Percentiles rank a stretch among this genome's conserved stretches.
phyloP scores from a whole-genome alignment of 92 coral and sea anemone species.

The Zoanthus gigantus region DNA sequence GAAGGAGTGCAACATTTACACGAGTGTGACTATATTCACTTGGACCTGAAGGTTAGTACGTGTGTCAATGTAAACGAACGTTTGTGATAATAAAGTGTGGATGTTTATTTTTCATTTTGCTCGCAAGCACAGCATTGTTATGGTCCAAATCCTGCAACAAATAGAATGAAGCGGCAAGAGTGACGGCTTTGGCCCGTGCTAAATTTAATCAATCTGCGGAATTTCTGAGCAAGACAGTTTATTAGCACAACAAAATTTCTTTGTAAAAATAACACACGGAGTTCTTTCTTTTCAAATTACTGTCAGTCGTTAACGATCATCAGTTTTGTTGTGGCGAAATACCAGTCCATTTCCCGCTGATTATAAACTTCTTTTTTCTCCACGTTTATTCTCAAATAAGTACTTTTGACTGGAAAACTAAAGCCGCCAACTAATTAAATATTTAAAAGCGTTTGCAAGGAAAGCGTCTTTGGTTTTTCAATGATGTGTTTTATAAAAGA shows the following conservation, averaged over 20 bases:
- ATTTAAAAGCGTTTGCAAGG: conserved; percentile 33
- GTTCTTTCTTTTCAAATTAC: conserved; percentile 37
- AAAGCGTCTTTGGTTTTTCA: conserved; percentile 42
- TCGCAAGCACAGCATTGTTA: conserved; percentile 14
- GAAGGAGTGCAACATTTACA: conserved; percentile 89
- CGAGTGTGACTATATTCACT: conserved; percentile 78
- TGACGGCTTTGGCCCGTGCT: conserved; percentile 1
- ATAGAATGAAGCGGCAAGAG: conserved; percentile 31
- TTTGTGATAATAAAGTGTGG: conserved; percentile 5
- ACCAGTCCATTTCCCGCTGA: conserved; percentile 24
- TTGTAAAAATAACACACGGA: conserved; percentile 10
- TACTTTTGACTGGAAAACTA: conserved; percentile 12
- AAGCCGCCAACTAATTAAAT: conserved; percentile 22
- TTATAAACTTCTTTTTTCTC: conserved; percentile 2
- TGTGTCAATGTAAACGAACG: background rate
- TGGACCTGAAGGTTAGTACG: conserved; percentile 81
- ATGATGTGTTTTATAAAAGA: conserved; percentile 24
- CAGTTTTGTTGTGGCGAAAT: conserved; percentile 38
- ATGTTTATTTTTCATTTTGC: conserved; percentile 23
- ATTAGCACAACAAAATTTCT: conserved; percentile 32
- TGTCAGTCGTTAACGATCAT: conserved; percentile 34
- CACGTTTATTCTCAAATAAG: conserved; percentile 12
- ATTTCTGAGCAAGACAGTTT: conserved; percentile 13
- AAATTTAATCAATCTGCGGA: conserved; percentile 48
- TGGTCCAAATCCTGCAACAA: conserved; percentile 35